phyloP scores from a whole-genome alignment of 2,888 invertebrate genomes.

The Nomada ruficornis region DNA sequence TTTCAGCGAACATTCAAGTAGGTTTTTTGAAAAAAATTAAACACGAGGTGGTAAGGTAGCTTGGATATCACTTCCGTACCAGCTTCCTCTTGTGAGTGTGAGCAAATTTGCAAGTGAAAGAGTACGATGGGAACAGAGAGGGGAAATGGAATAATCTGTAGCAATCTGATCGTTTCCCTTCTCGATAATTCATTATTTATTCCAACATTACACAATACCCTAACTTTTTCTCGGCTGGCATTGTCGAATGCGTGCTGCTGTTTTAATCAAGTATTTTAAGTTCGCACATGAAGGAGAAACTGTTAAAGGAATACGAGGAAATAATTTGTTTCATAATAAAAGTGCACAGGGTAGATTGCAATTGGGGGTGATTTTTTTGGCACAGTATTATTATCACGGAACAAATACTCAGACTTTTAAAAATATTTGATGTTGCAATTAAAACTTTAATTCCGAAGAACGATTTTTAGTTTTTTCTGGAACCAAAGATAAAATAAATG shows the following conservation, averaged over 20 bases:
- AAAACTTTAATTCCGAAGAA: no score
- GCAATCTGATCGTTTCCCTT: slow-evolving; percentile 63
- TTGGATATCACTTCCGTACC: slow-evolving; percentile 19
- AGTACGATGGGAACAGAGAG: slow-evolving; percentile 16
- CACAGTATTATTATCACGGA: no score
- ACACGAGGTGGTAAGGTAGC: slow-evolving; percentile 12
- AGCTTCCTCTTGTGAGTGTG: background rate
- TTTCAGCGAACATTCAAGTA: background rate
- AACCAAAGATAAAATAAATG: no score
- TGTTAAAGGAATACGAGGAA: no score
- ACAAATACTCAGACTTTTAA: no score
- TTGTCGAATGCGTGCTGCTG: background rate
- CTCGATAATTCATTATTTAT: slow-evolving; percentile 72
- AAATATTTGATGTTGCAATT: no score
- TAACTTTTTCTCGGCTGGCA: slow-evolving; percentile 27
- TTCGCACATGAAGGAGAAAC: no score
- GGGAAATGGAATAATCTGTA: slow-evolving; percentile 51
- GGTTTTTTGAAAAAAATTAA: slow-evolving; percentile 18
- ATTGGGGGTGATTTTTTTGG: no score
- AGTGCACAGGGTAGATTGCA: no score
- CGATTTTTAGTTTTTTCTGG: no score
- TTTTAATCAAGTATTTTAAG: background rate
- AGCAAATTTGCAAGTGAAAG: background rate
- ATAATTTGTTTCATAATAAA: no score
- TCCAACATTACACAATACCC: slow-evolving; percentile 53